Evolutionary conservation across 2,888 invertebrate species (phyloP).

Genomic region (Luffia ferchaultella): DNA sequence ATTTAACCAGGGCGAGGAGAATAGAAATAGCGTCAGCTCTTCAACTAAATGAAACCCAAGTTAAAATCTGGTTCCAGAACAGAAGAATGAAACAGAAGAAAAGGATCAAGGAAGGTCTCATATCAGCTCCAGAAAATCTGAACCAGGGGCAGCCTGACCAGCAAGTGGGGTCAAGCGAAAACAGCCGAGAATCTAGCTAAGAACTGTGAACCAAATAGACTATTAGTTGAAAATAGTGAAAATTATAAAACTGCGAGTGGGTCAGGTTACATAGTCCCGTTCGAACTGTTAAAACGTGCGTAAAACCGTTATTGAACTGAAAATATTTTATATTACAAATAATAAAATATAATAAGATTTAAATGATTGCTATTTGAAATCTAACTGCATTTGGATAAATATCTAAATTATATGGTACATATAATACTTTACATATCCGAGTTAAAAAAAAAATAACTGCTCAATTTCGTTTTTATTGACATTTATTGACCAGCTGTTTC

Average conservation of each 20-base stretch:
- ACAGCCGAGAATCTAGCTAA: conserved; percentile 76
- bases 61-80: conserved; percentile 99
- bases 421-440: neutral
- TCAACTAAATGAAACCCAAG: conserved; percentile 97
- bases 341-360: too few relatives aligned
- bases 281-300: neutral
- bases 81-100: conserved; percentile 99
- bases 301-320: too few relatives aligned
- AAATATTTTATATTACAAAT: too few relatives aligned
- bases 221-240: too few relatives aligned
- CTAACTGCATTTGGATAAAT: too few relatives aligned
- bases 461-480: neutral
- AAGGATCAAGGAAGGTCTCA: conserved; percentile 91
- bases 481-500: neutral
- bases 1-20: conserved; percentile 93
- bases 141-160: conserved; percentile 38
- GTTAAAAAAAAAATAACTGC: neutral
- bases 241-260: neutral
- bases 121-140: conserved; percentile 56
- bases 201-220: conserved; percentile 5
- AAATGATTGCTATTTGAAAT: too few relatives aligned
- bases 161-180: conserved; percentile 70
- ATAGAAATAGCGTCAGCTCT: conserved; percentile 98
- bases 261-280: neutral
- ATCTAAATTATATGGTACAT: too few relatives aligned